phyloP scores from a whole-genome alignment of 2,797 vertebrate species.

The Spizella passerina region DNA sequence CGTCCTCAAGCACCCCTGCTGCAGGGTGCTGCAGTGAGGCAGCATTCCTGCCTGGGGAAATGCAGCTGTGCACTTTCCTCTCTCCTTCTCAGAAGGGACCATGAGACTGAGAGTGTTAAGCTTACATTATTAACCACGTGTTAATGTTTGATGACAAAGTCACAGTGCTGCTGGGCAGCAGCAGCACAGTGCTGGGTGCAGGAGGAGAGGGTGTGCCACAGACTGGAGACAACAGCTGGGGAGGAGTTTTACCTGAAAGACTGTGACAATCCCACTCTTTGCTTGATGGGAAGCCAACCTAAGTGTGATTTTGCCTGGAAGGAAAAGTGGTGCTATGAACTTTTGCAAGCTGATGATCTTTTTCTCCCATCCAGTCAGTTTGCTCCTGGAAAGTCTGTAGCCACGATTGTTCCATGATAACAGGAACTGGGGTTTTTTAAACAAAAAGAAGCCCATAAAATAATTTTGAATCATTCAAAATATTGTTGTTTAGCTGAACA shows the following conservation, averaged over 20 bases:
- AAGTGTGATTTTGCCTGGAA: background rate
- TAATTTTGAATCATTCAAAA: background rate
- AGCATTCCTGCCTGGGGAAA: background rate
- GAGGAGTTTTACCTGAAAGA: background rate
- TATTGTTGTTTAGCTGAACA: background rate
- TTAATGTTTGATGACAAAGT: background rate
- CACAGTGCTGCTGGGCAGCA: fast-evolving
- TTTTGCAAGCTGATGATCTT: background rate
- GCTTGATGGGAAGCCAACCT: background rate
- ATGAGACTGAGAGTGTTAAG: background rate
- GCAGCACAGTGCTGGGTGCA: background rate
- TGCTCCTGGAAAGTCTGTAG: background rate
- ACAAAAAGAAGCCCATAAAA: background rate
- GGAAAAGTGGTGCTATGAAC: background rate
- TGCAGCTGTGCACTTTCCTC: background rate
- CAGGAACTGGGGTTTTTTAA: background rate
- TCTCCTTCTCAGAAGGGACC: background rate
- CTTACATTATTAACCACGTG: background rate
- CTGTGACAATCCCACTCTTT: background rate
- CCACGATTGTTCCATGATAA: background rate
- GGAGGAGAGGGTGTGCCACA: background rate
- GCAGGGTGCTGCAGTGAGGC: background rate
- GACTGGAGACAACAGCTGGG: background rate
- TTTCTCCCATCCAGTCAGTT: background rate
- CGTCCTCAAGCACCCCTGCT: fast-evolving